Evolutionary conservation across 2,888 invertebrate genomes (phyloP).

Genomic region (Conus canariensis): DNA sequence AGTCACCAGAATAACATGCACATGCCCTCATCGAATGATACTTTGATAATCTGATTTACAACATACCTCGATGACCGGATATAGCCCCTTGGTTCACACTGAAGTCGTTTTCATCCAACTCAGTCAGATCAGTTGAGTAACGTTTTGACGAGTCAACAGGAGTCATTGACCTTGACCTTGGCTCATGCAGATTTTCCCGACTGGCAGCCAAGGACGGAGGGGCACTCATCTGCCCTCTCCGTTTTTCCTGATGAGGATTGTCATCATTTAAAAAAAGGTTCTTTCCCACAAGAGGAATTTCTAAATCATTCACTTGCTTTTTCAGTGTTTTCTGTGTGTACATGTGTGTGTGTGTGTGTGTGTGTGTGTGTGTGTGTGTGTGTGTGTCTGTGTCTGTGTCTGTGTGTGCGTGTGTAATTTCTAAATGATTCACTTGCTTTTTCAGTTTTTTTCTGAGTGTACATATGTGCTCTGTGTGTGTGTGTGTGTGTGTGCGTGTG

Average conservation of each 20-base stretch:
- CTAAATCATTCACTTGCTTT: not conserved
- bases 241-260: slow-evolving; percentile 48
- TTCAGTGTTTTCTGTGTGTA: not conserved
- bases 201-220: slow-evolving; percentile 77
- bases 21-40: too few relatives aligned
- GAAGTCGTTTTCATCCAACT: slow-evolving; percentile 68
- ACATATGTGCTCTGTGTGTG: too few relatives aligned
- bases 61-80: slow-evolving; percentile 56
- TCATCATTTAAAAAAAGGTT: not conserved
- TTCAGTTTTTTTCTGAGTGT: too few relatives aligned
- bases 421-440: too few relatives aligned
- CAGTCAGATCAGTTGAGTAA: slow-evolving; percentile 74
- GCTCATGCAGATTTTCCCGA: slow-evolving; percentile 69
- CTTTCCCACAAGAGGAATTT: not conserved
- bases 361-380: too few relatives aligned
- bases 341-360: too few relatives aligned
- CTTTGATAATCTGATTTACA: too few relatives aligned
- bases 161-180: slow-evolving; percentile 68
- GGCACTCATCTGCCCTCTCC: slow-evolving; percentile 67
- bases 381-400: too few relatives aligned
- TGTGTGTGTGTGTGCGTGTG: too few relatives aligned
- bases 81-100: slow-evolving; percentile 54
- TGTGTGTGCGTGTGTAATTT: too few relatives aligned
- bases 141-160: slow-evolving; percentile 70
- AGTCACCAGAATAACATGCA: too few relatives aligned